Percentiles rank a stretch among this genome's conserved stretches.
Evolutionary conservation across 2,797 vertebrate species (phyloP).

Genomic region (Fistularia tabacaria): DNA sequence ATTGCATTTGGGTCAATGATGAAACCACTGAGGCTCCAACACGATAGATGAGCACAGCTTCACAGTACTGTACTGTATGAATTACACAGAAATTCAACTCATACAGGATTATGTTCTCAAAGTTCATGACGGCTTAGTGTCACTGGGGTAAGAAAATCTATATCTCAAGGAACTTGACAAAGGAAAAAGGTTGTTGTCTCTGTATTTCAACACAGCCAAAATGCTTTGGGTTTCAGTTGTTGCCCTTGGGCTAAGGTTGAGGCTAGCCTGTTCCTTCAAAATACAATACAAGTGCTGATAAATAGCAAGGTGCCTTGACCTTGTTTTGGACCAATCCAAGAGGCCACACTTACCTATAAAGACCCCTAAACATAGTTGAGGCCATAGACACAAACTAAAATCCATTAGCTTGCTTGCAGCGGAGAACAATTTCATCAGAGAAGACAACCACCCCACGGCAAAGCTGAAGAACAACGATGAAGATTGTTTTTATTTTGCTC

Average conservation of each 20-base stretch:
- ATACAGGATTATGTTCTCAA: slow-evolving; percentile 44
- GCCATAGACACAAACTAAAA: slow-evolving; percentile 25
- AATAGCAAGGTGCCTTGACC: slow-evolving; percentile 55
- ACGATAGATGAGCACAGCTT: slow-evolving; percentile 20
- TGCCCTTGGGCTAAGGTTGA: slow-evolving; percentile 54
- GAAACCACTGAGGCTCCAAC: slow-evolving; percentile 11
- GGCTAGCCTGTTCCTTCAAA: slow-evolving; percentile 27
- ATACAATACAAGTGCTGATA: slow-evolving; percentile 59
- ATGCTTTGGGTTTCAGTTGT: slow-evolving; percentile 61
- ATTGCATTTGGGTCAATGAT: slow-evolving; percentile 31
- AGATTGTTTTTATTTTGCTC: slow-evolving; percentile 53
- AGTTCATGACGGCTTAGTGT: slow-evolving; percentile 40
- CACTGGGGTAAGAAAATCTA: slow-evolving; percentile 38
- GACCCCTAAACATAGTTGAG: slow-evolving; percentile 27
- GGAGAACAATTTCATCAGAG: slow-evolving; percentile 12
- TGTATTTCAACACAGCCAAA: slow-evolving; percentile 36
- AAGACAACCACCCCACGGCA: slow-evolving; percentile 14
- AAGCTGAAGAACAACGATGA: slow-evolving; percentile 51
- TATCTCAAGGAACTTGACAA: slow-evolving; percentile 59
- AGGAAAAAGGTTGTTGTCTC: slow-evolving; percentile 52
- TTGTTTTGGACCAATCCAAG: slow-evolving; percentile 68
- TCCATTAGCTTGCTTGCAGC: slow-evolving; percentile 5
- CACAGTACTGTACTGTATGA: slow-evolving; percentile 16
- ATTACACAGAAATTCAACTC: slow-evolving; percentile 7
- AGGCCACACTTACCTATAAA: slow-evolving; percentile 62